Evolutionary conservation across 2,113 vertebrate species (phyloP).

Genomic region (Pyxicephalus adspersus): DNA sequence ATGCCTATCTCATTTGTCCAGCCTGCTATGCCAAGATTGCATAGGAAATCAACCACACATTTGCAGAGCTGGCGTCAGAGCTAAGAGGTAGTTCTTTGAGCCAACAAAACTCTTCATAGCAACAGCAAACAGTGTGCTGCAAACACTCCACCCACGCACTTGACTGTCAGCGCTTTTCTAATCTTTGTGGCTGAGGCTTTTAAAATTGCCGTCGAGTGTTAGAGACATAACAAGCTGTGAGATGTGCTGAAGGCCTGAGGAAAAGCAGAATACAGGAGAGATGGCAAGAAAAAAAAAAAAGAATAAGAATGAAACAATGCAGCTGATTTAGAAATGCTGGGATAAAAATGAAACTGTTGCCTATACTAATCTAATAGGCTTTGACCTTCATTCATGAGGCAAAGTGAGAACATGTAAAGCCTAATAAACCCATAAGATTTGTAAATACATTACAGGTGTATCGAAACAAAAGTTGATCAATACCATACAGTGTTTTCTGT

Average conservation of each 20-base stretch:
- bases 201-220: conserved; percentile 34
- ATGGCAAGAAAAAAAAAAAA: neutral
- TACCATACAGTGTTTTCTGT: too few relatives aligned
- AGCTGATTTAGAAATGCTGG: too few relatives aligned
- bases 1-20: conserved; percentile 35
- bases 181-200: conserved; percentile 45
- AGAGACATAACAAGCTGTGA: conserved; percentile 27
- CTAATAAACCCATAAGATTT: too few relatives aligned
- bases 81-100: conserved; percentile 41
- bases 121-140: conserved; percentile 53
- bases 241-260: conserved; percentile 24
- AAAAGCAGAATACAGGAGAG: neutral
- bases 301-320: neutral
- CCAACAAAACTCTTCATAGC: conserved; percentile 48
- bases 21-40: conserved; percentile 32
- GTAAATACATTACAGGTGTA: too few relatives aligned
- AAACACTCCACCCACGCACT: conserved; percentile 53
- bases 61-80: conserved; percentile 51
- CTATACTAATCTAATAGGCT: too few relatives aligned
- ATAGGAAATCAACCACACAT: conserved; percentile 52
- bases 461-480: too few relatives aligned
- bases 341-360: too few relatives aligned
- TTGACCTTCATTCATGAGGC: too few relatives aligned
- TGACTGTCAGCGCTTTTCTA: conserved; percentile 48
- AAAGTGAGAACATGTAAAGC: too few relatives aligned